A percentile compares a stretch with the other conserved stretches of the same genome.
phyloP scores from a whole-genome alignment of 2,797 vertebrate species.

The Buceros bicornis region DNA sequence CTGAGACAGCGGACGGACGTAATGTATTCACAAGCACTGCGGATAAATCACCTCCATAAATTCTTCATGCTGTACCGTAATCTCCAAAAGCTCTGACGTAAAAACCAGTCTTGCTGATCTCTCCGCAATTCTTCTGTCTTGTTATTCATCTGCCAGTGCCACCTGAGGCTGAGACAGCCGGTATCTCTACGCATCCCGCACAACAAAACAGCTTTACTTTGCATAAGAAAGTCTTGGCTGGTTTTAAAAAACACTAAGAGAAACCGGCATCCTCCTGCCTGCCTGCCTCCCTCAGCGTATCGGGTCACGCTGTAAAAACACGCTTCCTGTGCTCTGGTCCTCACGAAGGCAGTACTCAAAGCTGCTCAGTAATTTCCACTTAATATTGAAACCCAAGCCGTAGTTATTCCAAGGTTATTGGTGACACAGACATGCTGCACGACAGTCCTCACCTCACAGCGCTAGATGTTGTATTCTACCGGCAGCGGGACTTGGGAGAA shows the following conservation, averaged over 20 bases:
- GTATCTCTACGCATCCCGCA: not conserved
- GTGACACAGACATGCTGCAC: not conserved
- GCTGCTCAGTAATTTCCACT: not conserved
- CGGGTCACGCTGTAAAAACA: not conserved
- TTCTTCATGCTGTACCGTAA: slow-evolving; percentile 53
- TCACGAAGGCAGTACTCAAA: not conserved
- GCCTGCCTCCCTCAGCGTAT: not conserved
- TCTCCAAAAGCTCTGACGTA: slow-evolving; percentile 39
- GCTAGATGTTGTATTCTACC: not conserved
- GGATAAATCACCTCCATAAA: slow-evolving; percentile 65
- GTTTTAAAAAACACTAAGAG: not conserved
- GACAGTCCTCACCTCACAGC: not conserved
- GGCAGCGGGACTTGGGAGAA: not conserved
- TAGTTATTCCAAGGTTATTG: not conserved
- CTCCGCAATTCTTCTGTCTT: not conserved
- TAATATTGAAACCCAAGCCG: not conserved
- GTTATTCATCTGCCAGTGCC: slow-evolving; percentile 31
- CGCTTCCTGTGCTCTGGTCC: not conserved
- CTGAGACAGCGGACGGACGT: slow-evolving; percentile 20
- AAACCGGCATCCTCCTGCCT: not conserved
- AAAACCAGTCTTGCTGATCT: slow-evolving; percentile 24
- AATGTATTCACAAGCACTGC: slow-evolving; percentile 47
- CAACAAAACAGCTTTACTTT: not conserved
- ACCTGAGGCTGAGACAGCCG: slow-evolving; percentile 17
- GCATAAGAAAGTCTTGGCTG: not conserved